phyloP scores from a whole-genome alignment of 1,140 invertebrate species.

The Apis mellifera region Amel_HAv3.1 CM009938.2:1234501-1235000 shows the following conservation, averaged over 20 bases:
- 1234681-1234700: no score
- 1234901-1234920: constrained; percentile 62
- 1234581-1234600: no score
- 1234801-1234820: constrained; percentile 62
- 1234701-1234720: background rate
- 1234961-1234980: constrained; percentile 53
- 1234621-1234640: no score
- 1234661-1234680: no score
- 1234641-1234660: no score
- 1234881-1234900: constrained; percentile 43
- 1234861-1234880: constrained; percentile 64
- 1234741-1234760: constrained; percentile 12
- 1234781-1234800: constrained; percentile 55
- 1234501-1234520: no score
- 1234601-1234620: no score
- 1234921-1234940: constrained; percentile 12
- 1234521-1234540: no score
- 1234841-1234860: constrained; percentile 65
- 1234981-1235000: constrained; percentile 53
- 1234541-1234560: no score
- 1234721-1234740: no score
- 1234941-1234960: constrained; percentile 58
- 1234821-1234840: constrained; percentile 68
- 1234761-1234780: constrained; percentile 54
- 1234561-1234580: no score